A percentile compares a stretch with the other conserved stretches of the same genome.
Evolutionary conservation across 2,888 invertebrate species (phyloP).

Genomic region (Brachypterus glaber): DNA sequence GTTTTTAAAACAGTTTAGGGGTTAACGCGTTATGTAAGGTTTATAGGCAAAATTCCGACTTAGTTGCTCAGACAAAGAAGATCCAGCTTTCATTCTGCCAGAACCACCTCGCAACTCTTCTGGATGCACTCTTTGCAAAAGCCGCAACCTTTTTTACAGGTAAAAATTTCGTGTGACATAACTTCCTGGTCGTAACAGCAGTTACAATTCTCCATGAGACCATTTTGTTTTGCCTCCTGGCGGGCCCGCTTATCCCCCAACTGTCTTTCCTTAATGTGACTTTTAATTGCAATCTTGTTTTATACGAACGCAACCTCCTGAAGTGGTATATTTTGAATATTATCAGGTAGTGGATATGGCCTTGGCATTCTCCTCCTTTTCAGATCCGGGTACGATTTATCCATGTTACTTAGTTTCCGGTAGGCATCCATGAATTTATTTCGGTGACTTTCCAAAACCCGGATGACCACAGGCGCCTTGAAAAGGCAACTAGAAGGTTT

Average conservation of each 20-base stretch:
- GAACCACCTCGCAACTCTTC: conserved; percentile 32
- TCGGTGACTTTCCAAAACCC: background rate
- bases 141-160: conserved; percentile 37
- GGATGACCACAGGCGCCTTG: conserved; percentile 9
- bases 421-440: background rate
- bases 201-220: conserved; percentile 38
- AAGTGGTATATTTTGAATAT: conserved; percentile 30
- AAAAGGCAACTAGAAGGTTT: no score
- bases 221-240: conserved; percentile 29
- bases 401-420: background rate
- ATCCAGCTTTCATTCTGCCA: conserved; percentile 34
- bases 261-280: conserved; percentile 20
- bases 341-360: conserved; percentile 10
- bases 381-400: background rate
- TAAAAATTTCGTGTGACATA: conserved; percentile 33
- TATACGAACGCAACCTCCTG: no score
- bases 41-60: conserved; percentile 28
- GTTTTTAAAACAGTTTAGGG: conserved; percentile 37
- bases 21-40: conserved; percentile 36
- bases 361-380: conserved; percentile 14
- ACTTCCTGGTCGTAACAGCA: conserved; percentile 46
- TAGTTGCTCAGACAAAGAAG: conserved; percentile 41
- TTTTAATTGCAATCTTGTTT: no score
- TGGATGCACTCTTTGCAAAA: conserved; percentile 39
- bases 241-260: conserved; percentile 14